Evolutionary conservation across 2,113 vertebrate genomes (phyloP).

Genomic region (Grus americana): DNA sequence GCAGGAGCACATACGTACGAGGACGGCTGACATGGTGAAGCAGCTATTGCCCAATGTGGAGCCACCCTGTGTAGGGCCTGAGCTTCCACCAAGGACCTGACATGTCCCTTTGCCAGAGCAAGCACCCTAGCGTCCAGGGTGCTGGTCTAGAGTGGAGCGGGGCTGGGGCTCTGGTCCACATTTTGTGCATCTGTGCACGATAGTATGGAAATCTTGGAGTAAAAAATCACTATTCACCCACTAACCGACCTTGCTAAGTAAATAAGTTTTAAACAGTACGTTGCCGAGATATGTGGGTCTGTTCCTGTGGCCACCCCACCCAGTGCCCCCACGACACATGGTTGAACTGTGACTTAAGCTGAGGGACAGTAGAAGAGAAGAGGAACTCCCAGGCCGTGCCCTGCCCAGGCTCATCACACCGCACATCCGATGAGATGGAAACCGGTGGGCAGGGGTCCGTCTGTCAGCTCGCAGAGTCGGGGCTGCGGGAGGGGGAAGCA

Average conservation of each 20-base stretch:
- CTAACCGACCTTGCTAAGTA: background rate
- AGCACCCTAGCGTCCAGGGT: fast-evolving
- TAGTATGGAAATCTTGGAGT: background rate
- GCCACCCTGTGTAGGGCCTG: fast-evolving
- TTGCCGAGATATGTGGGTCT: background rate
- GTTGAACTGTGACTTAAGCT: background rate
- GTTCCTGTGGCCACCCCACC: background rate
- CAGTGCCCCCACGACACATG: background rate
- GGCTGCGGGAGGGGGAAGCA: background rate
- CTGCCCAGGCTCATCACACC: background rate
- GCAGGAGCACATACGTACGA: background rate
- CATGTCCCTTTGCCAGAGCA: background rate
- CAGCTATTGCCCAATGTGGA: background rate
- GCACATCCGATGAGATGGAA: fast-evolving
- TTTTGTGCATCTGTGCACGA: fast-evolving
- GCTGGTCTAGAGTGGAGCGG: background rate
- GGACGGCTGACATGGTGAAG: background rate
- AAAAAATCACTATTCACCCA: background rate
- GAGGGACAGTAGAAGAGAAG: background rate
- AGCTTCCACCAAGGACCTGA: background rate
- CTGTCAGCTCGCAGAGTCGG: background rate
- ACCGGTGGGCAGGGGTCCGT: background rate
- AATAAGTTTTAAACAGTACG: background rate
- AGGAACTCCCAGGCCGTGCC: background rate
- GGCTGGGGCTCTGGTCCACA: background rate